Evolutionary conservation across 2,888 invertebrate genomes (phyloP).

Genomic region (Frankliniella fusca): DNA sequence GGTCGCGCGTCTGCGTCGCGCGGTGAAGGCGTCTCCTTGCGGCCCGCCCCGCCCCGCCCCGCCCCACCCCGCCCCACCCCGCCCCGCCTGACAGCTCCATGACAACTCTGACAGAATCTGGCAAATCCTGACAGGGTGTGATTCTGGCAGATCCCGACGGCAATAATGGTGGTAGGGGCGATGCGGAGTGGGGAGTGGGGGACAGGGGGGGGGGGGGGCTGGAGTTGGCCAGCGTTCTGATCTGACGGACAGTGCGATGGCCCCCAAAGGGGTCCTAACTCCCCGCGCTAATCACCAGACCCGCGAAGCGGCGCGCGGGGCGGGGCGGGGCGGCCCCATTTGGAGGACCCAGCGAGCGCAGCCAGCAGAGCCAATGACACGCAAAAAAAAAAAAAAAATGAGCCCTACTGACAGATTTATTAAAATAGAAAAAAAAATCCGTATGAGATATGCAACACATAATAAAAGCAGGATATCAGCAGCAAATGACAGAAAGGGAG

Average conservation of each 20-base stretch:
- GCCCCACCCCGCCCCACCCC: neutral
- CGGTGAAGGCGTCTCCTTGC: neutral
- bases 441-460: no score
- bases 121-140: slow-evolving; percentile 15
- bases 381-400: neutral
- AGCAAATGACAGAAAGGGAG: no score
- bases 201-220: neutral
- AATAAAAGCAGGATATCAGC: no score
- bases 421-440: no score
- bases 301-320: neutral
- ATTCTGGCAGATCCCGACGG: neutral
- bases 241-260: neutral
- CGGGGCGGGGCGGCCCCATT: neutral
- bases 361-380: neutral
- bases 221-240: neutral
- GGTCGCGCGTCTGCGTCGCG: neutral
- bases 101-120: slow-evolving; percentile 24
- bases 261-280: slow-evolving; percentile 12
- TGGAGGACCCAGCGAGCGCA: neutral
- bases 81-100: neutral
- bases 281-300: slow-evolving; percentile 16
- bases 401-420: no score
- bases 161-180: neutral
- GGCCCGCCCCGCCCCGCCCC: neutral
- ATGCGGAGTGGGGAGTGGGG: no score